Base-by-base conservation (phyloP, 2,797 vertebrate species). In the Platyrinchus mystaceus region DNA sequence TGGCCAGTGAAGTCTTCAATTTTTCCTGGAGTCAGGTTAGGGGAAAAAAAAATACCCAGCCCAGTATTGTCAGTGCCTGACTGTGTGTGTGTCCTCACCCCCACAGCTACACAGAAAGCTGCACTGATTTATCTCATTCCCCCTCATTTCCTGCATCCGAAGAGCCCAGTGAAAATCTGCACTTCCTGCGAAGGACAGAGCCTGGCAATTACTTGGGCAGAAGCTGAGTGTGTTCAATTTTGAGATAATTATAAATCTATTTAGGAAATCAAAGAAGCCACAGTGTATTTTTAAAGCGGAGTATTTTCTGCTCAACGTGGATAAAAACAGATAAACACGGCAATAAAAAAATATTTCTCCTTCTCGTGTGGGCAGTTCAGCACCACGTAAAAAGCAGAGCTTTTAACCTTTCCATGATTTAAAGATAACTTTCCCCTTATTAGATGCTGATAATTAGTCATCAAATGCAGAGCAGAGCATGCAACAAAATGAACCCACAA, bases 401-500 rank as follows among this genome's bases (percentile, higher is more conserved):
- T 16, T 66, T 90, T 55, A 55, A 73, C 80, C 77, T 79, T 86
- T 74, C 26, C 87, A 14, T 92, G 93, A 94, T 96, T 95, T 95
- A 90, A 94, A 95, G 96, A 94, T 89, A 93, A 86, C 77, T 22
- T 71, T 81, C 80, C 78, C 64, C 96, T 87, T 88, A 89, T 95
- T 97, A 94, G 96, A 93, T 75, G 85, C 92, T 96, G 96, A 75
- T 97, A 97, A 97, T 98, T 97, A 96, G 90, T 97, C 95, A 96
- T 94, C 94, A 95, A 86, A 93, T 21, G 94, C 86, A 84, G 96
- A 96, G 55, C 70, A 78, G 92, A 93, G 90, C 96, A 84, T 24
- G 82, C 32, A 86, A 89, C 94, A 94, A 81, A 93, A 90, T 55
- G 96, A 97, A 81, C 93, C 95, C 94, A 50, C 94, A 92, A 88